phyloP scores from a whole-genome alignment of 2,888 invertebrate species.

The Sepioteuthis lessoniana region DNA sequence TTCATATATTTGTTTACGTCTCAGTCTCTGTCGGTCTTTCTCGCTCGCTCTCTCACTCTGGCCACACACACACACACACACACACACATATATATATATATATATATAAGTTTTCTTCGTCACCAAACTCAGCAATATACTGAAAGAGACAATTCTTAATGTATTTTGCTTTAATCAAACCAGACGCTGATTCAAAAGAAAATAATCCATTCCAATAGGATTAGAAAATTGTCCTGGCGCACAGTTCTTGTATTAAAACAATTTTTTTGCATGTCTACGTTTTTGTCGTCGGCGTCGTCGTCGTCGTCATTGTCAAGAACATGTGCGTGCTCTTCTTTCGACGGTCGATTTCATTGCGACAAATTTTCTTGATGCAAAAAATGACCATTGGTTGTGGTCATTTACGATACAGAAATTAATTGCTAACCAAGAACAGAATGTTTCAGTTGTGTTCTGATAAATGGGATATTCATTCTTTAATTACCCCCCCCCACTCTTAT shows the following conservation, averaged over 20 bases:
- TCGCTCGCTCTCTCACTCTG: too few relatives aligned
- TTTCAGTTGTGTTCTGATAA: background rate
- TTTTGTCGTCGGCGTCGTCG: background rate
- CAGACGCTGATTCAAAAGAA: background rate
- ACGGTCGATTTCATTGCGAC: background rate
- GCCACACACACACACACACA: too few relatives aligned
- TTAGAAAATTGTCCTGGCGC: background rate
- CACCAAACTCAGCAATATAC: too few relatives aligned
- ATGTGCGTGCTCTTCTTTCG: background rate
- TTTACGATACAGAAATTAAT: background rate
- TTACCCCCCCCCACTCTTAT: too few relatives aligned
- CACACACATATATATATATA: too few relatives aligned
- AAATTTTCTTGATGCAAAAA: background rate
- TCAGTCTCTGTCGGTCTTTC: too few relatives aligned
- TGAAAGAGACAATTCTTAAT: too few relatives aligned
- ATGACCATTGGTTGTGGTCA: background rate
- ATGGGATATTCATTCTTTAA: too few relatives aligned
- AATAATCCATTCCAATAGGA: background rate
- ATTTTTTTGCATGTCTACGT: background rate
- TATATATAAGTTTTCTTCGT: too few relatives aligned
- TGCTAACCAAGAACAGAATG: background rate
- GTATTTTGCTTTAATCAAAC: too few relatives aligned
- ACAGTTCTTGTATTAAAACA: background rate
- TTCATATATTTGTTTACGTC: too few relatives aligned
- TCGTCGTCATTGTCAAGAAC: background rate